Percentiles rank a stretch among this genome's conserved stretches.
phyloP scores from a whole-genome alignment of 2,888 invertebrate genomes.

The Argyra leucocephala region DNA sequence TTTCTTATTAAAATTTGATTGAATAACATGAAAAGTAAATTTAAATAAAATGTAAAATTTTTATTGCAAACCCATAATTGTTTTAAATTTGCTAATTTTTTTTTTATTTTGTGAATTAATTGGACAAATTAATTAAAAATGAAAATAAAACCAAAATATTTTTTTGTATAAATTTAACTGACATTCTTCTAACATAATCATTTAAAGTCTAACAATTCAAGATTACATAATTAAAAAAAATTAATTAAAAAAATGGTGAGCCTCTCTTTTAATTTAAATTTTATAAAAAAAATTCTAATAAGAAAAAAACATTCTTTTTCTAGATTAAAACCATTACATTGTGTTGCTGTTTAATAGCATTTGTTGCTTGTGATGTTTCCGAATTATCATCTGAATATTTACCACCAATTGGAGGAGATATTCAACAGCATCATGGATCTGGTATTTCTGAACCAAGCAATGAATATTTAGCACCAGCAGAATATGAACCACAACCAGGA shows the following conservation, averaged over 20 bases:
- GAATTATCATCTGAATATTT: slow-evolving; percentile 1
- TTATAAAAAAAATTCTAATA: neutral
- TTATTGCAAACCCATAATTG: too few species aligned
- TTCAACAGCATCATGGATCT: neutral
- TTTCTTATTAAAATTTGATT: neutral
- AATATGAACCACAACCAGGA: neutral
- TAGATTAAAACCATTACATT: neutral
- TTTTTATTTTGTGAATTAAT: neutral
- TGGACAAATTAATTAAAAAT: too few species aligned
- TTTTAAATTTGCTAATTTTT: neutral
- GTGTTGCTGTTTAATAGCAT: neutral
- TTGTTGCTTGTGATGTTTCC: neutral
- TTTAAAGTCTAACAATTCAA: neutral
- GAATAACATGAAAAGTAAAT: neutral
- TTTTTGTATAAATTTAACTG: neutral
- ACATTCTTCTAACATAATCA: neutral
- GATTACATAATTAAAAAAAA: neutral
- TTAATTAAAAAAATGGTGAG: neutral
- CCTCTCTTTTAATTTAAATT: neutral
- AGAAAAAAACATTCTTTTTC: neutral
- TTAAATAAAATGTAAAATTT: neutral
- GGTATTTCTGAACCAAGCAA: neutral
- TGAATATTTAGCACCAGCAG: neutral
- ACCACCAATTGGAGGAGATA: neutral
- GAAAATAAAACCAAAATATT: too few species aligned